Evolutionary conservation across 2,888 invertebrate species (phyloP).

Genomic region (Eupithecia inturbata): DNA sequence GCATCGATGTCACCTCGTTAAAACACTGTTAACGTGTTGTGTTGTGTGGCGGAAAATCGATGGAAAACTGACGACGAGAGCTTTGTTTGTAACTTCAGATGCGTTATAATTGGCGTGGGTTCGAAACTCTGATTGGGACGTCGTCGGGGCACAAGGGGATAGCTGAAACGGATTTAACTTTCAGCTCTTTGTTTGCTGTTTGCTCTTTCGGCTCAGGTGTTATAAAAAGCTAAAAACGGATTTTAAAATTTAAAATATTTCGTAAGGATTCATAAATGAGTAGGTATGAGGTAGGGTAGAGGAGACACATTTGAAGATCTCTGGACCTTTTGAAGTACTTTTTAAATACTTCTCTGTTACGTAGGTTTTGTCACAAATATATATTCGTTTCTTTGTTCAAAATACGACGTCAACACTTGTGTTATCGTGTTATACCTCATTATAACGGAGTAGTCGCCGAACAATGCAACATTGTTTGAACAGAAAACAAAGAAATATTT

Average conservation of each 20-base stretch:
- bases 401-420: neutral
- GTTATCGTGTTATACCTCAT: too few relatives aligned
- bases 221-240: neutral
- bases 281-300: neutral
- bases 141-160: neutral
- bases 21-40: conserved; percentile 24
- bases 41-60: conserved; percentile 27
- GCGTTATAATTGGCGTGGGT: neutral
- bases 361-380: neutral
- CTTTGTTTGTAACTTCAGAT: conserved; percentile 19
- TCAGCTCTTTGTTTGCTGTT: too few relatives aligned
- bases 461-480: neutral
- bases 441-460: neutral
- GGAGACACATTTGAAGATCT: neutral
- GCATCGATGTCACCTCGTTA: conserved; percentile 21
- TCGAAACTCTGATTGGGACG: neutral
- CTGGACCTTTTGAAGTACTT: neutral
- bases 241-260: neutral
- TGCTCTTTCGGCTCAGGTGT: conserved; percentile 2
- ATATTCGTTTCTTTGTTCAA: neutral
- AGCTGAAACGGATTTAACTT: neutral
- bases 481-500: neutral
- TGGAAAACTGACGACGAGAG: conserved; percentile 20
- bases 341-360: neutral
- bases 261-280: neutral